Percentiles rank a stretch among this genome's conserved stretches.
Evolutionary conservation across 2,113 vertebrate genomes (phyloP).

Genomic region (Sialia sialis): DNA sequence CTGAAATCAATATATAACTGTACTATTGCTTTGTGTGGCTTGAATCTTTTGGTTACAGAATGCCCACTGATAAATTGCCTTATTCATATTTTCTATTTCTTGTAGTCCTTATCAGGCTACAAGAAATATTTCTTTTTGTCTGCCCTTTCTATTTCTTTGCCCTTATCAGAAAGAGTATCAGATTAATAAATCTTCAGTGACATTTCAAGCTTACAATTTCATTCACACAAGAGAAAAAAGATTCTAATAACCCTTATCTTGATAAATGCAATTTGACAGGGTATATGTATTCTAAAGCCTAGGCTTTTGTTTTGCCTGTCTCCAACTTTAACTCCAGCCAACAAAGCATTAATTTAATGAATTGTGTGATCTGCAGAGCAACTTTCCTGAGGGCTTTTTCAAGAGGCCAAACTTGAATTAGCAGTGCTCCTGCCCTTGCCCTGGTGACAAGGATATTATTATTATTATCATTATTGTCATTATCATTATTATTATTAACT

Average conservation of each 20-base stretch:
- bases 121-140: conserved; percentile 24
- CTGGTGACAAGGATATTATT: background rate
- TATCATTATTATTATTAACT: background rate
- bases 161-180: conserved; percentile 59
- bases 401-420: background rate
- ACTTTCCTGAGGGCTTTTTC: background rate
- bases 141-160: conserved; percentile 44
- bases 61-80: conserved; percentile 26
- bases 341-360: conserved; percentile 21
- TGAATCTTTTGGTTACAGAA: background rate
- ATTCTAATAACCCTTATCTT: conserved; percentile 63
- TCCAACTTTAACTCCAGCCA: conserved; percentile 27
- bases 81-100: conserved; percentile 44
- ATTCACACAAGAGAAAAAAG: conserved; percentile 60
- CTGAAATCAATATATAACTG: background rate
- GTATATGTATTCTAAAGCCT: conserved; percentile 16
- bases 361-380: background rate
- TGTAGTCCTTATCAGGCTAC: conserved; percentile 11
- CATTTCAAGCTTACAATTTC: conserved; percentile 64
- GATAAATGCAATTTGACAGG: conserved; percentile 63
- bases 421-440: background rate
- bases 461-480: too few species aligned
- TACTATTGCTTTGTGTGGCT: background rate
- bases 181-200: conserved; percentile 67
- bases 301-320: conserved; percentile 50